phyloP scores from a whole-genome alignment of 2,113 vertebrate genomes.

The Corythornis vintsioides region DNA sequence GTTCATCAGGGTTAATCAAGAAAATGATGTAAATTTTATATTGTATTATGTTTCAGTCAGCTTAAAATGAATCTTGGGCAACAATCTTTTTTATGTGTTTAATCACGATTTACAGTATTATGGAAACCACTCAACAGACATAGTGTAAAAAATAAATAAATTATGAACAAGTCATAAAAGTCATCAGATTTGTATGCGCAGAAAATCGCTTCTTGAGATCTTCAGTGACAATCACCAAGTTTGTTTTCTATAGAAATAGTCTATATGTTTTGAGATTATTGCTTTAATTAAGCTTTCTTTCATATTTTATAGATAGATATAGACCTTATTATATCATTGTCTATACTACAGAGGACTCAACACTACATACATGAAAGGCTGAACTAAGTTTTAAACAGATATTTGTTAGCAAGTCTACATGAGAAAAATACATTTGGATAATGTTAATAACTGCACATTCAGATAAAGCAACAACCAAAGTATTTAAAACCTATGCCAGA shows the following conservation, averaged over 20 bases:
- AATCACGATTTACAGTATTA: constrained; percentile 58
- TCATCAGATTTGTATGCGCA: constrained; percentile 33
- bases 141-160: constrained; percentile 34
- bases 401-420: not conserved
- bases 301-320: not conserved
- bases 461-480: not conserved
- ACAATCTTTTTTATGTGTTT: constrained; percentile 49
- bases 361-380: not conserved
- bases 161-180: constrained; percentile 33
- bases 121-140: constrained; percentile 19
- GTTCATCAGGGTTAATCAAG: constrained; percentile 73
- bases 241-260: not conserved
- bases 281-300: constrained; percentile 31
- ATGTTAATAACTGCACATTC: not conserved
- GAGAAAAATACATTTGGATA: not conserved
- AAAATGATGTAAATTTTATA: constrained; percentile 71
- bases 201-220: constrained; percentile 20
- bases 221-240: not conserved
- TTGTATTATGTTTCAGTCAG: constrained; percentile 52
- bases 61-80: constrained; percentile 55
- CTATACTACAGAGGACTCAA: not conserved
- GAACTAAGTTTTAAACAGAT: not conserved
- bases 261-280: not conserved
- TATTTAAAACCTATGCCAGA: not conserved
- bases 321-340: not conserved